Percentiles rank a stretch among this genome's conserved stretches.
Conservation (phyloP, 2,888 invertebrate species). For the Yponomeuta evonymella region DNA sequence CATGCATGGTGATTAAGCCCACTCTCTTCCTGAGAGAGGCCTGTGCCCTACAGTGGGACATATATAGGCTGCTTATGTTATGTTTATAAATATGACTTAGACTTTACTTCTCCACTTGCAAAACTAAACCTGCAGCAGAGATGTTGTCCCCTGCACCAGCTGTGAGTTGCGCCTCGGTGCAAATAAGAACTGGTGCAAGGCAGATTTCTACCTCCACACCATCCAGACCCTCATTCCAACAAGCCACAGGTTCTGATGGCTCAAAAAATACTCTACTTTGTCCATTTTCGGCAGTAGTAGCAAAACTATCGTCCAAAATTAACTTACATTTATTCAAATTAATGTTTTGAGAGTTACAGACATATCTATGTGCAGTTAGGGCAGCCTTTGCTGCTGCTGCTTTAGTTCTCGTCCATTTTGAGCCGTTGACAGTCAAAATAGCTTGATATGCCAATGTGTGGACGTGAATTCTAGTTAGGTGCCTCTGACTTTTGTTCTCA, state of each 20-base stretch:
- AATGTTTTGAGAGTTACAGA: slow-evolving; percentile 82
- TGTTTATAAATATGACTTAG: slow-evolving; percentile 22
- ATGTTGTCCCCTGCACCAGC: slow-evolving; percentile 93
- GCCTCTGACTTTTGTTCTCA: slow-evolving; percentile 63
- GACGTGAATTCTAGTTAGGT: slow-evolving; percentile 85
- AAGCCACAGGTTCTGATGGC: slow-evolving; percentile 84
- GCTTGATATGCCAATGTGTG: slow-evolving; percentile 93
- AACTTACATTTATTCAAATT: slow-evolving; percentile 68
- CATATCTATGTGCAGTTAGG: slow-evolving; percentile 87
- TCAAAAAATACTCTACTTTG: slow-evolving; percentile 79
- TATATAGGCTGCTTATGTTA: no score
- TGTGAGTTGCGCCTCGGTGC: slow-evolving; percentile 86
- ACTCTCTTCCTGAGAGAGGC: no score
- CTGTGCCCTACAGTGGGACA: no score
- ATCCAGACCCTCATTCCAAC: slow-evolving; percentile 83
- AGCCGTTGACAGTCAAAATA: slow-evolving; percentile 81
- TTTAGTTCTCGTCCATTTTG: slow-evolving; percentile 85
- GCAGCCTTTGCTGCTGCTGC: slow-evolving; percentile 90
- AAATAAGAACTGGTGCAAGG: slow-evolving; percentile 89
- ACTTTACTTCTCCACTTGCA: slow-evolving; percentile 75
- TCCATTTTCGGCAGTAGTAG: slow-evolving; percentile 78
- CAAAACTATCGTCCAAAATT: slow-evolving; percentile 89
- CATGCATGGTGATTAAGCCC: no score
- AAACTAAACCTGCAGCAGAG: slow-evolving; percentile 89
- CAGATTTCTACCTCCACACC: slow-evolving; percentile 79